Evolutionary conservation across 2,888 invertebrate species (phyloP).

Genomic region (Nomada fabriciana): DNA sequence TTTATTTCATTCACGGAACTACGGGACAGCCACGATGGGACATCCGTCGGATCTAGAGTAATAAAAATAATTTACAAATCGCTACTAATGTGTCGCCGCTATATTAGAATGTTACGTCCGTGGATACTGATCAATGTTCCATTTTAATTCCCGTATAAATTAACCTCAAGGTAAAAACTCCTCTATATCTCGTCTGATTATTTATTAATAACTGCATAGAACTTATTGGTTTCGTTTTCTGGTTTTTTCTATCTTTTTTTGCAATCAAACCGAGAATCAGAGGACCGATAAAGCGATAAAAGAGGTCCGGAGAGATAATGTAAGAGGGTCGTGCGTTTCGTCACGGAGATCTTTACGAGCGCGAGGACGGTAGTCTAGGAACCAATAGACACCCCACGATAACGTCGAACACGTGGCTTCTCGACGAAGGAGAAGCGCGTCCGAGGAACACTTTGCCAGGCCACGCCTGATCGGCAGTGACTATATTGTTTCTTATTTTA

Average conservation of each 20-base stretch:
- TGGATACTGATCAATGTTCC: conserved; percentile 41
- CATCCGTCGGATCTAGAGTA: conserved; percentile 32
- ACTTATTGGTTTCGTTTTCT: background rate
- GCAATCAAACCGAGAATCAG: background rate
- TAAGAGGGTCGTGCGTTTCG: conserved; percentile 51
- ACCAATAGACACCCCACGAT: conserved; percentile 64
- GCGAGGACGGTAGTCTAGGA: conserved; percentile 72
- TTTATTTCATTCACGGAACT: too few relatives aligned
- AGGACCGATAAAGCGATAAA: background rate
- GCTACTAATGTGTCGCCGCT: conserved; percentile 47
- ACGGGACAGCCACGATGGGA: background rate
- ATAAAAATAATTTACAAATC: conserved; percentile 64
- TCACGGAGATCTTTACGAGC: conserved; percentile 60
- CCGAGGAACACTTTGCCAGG: conserved; percentile 68
- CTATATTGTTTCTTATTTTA: conserved; percentile 16
- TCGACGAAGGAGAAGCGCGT: conserved; percentile 30
- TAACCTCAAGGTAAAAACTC: conserved; percentile 26
- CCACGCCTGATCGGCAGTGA: conserved; percentile 68
- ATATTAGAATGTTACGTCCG: conserved; percentile 54
- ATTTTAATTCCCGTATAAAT: conserved; percentile 24
- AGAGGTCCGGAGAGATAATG: conserved; percentile 15
- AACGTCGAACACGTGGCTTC: conserved; percentile 38
- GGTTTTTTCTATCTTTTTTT: too few relatives aligned
- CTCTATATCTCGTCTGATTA: background rate
- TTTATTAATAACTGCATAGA: background rate